Evolutionary conservation across 2,113 vertebrate genomes (phyloP).

Genomic region (Anarhynchus alexandrinus): DNA sequence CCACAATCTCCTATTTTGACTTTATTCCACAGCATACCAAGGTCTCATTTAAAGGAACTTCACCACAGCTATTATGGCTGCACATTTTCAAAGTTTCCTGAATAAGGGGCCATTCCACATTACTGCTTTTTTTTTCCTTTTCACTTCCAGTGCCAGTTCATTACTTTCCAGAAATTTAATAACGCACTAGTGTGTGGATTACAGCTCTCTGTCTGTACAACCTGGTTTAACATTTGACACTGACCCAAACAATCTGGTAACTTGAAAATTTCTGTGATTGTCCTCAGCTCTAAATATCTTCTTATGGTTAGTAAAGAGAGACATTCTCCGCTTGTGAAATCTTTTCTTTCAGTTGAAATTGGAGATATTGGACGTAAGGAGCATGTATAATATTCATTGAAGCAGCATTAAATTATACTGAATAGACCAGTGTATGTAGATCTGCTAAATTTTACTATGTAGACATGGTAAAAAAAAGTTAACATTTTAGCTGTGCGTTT

Average conservation of each 20-base stretch:
- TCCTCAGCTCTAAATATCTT: neutral
- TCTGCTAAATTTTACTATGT: neutral
- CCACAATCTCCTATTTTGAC: slow-evolving; percentile 43
- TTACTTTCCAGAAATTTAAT: slow-evolving; percentile 37
- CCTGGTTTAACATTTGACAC: neutral
- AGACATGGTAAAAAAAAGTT: neutral
- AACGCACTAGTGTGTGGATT: neutral
- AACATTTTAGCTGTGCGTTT: neutral
- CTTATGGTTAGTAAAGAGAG: neutral
- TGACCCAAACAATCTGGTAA: neutral
- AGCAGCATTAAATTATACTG: neutral
- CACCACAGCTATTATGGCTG: slow-evolving; percentile 39
- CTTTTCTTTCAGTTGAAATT: neutral
- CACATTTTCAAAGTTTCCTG: slow-evolving; percentile 59
- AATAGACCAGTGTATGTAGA: neutral
- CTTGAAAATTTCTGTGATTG: neutral
- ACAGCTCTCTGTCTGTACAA: neutral
- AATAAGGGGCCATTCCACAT: slow-evolving; percentile 18
- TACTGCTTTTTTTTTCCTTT: slow-evolving; percentile 36
- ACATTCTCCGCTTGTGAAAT: neutral
- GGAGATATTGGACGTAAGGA: neutral
- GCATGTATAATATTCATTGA: neutral
- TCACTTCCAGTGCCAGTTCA: slow-evolving; percentile 1
- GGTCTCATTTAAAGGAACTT: slow-evolving; percentile 51
- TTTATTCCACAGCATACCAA: slow-evolving; percentile 48